Percentiles rank a stretch among this genome's conserved stretches.
These are phyloP conservation scores for Coleophora deauratella DNA, from an alignment of 2,888 invertebrate species.

Conservation along the genomic window DNA sequence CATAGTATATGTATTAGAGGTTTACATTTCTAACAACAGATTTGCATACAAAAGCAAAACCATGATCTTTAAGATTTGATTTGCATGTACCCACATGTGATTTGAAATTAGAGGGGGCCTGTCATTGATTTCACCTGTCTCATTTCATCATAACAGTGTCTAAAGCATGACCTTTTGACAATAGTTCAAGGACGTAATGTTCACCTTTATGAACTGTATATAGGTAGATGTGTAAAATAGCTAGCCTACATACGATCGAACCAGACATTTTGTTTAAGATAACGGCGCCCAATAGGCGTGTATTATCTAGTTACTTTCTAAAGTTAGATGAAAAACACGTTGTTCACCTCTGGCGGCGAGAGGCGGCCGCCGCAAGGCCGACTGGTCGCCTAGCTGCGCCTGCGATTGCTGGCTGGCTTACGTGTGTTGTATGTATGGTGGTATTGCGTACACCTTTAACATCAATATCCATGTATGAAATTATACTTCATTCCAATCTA, in stretches of 20 bases:
- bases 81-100: background rate
- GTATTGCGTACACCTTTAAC: conserved; percentile 18
- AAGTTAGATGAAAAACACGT: conserved; percentile 67
- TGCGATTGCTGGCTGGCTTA: conserved; percentile 16
- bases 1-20: background rate
- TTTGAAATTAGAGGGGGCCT: background rate
- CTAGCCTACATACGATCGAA: too few relatives aligned
- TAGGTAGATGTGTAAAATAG: background rate
- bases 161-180: background rate
- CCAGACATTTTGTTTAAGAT: conserved; percentile 20
- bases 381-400: conserved; percentile 36
- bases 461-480: too few relatives aligned
- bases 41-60: background rate
- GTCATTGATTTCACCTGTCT: conserved; percentile 5
- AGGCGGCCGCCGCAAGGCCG: conserved; percentile 63
- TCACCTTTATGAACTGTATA: too few relatives aligned
- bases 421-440: conserved; percentile 17
- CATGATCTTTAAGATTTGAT: background rate
- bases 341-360: conserved; percentile 70
- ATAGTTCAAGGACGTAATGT: conserved; percentile 5
- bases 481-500: too few relatives aligned
- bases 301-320: conserved; percentile 66
- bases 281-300: conserved; percentile 25
- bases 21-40: background rate
- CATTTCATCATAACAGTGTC: conserved; percentile 6